Percentiles rank a stretch among this genome's conserved stretches.
phyloP scores from a whole-genome alignment of 2,797 vertebrate species.

The Pangasius mekongensis region DNA sequence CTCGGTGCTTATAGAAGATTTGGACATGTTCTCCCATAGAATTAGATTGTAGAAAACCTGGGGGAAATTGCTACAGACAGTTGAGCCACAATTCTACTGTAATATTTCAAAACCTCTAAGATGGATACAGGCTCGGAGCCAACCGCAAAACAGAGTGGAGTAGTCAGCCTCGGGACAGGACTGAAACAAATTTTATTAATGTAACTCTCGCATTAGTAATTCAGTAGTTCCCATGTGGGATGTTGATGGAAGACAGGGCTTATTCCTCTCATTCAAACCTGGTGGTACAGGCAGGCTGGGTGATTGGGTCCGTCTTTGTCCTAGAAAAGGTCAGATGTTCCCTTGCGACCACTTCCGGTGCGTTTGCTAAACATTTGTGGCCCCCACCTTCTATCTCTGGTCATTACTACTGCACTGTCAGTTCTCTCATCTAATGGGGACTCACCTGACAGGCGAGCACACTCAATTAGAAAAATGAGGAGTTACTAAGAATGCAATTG shows the following conservation, averaged over 20 bases:
- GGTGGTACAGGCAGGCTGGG: conserved; percentile 22
- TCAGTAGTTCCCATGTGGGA: conserved; percentile 27
- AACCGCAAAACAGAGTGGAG: conserved; percentile 48
- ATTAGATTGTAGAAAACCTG: conserved; percentile 64
- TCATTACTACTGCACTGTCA: conserved; percentile 69
- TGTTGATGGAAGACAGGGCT: conserved; percentile 3
- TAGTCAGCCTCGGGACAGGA: conserved; percentile 44
- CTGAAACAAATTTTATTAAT: conserved; percentile 44
- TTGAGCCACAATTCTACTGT: conserved; percentile 67
- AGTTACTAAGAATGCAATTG: conserved; percentile 52
- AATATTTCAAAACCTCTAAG: conserved; percentile 68
- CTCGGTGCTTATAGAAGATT: conserved; percentile 64
- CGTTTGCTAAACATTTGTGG: conserved; percentile 51
- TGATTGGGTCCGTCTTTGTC: conserved; percentile 31
- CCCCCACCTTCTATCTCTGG: conserved; percentile 54
- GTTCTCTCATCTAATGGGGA: conserved; percentile 66
- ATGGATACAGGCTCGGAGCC: conserved; percentile 64
- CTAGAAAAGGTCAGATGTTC: conserved; percentile 53
- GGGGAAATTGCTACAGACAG: conserved; percentile 73
- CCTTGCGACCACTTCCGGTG: conserved; percentile 20
- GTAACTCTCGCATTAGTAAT: conserved; percentile 26
- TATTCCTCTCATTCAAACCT: conserved; percentile 32
- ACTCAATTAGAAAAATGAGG: conserved; percentile 39
- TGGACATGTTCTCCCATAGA: conserved; percentile 60
- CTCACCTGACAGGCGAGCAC: conserved; percentile 68